A percentile compares a stretch with the other conserved stretches of the same genome.
Evolutionary conservation across 2,113 vertebrate genomes (phyloP).

Genomic region (Amblyornis subalaris): DNA sequence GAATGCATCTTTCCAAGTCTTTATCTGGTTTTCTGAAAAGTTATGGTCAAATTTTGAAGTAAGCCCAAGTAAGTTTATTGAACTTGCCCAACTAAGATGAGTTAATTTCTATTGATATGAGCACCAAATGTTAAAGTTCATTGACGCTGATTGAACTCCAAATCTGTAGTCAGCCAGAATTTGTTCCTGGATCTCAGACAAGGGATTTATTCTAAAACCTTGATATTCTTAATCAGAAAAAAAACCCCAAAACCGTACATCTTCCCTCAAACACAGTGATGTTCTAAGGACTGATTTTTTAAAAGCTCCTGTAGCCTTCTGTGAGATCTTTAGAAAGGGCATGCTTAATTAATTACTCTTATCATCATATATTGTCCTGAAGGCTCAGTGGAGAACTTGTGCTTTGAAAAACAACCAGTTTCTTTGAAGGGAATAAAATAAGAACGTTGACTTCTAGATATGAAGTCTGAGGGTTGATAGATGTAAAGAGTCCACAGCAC

Average conservation of each 20-base stretch:
- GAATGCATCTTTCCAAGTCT: background rate
- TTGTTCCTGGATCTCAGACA: background rate
- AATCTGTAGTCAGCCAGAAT: background rate
- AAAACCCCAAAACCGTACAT: background rate
- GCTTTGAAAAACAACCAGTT: background rate
- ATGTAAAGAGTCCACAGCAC: background rate
- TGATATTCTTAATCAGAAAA: background rate
- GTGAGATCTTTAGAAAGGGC: background rate
- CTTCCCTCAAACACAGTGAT: background rate
- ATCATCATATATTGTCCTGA: background rate
- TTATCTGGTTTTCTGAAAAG: background rate
- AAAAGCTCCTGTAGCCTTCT: background rate
- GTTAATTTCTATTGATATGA: background rate
- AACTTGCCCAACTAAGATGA: fast-evolving
- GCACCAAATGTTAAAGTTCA: background rate
- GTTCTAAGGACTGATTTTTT: background rate
- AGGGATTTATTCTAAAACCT: background rate
- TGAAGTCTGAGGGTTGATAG: background rate
- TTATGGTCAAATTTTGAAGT: background rate
- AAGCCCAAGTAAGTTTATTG: background rate
- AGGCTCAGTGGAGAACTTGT: background rate
- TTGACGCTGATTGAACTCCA: background rate
- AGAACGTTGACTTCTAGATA: background rate
- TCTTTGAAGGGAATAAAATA: background rate
- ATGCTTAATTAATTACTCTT: background rate